Evolutionary conservation across 2,888 invertebrate species (phyloP), one percentile per base, ranked within the genome.

Genomic region (Trachelus iudaicus): DNA sequence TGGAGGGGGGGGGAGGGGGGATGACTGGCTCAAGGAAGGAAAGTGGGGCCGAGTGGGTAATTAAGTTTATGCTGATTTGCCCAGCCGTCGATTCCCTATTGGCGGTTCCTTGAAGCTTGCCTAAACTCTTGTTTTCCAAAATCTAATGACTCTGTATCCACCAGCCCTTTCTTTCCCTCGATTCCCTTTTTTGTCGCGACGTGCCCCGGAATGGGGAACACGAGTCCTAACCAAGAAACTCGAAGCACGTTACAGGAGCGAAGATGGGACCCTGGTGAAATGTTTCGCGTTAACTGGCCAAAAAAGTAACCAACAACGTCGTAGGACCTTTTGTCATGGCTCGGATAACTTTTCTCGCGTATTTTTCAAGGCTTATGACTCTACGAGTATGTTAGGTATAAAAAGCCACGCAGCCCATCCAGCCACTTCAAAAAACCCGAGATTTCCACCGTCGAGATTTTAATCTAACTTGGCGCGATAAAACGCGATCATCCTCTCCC

Each of bases 401-500:
- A 23, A 71, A 12, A 71, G 31, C 31, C 31, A 13, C 71, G 31
- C 33, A 12, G 69, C 12, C 69, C 30, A 15, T 69, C 15, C 30
- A 0, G 6, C 12, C 71, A 4, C 12, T 15, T 23, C 71, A 2
- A 9, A 71, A 23, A 73, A 73, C 15, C 69, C 11, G 33, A 69
- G 68, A 40, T 79, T 77, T 40, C 71, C 13, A 74, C 31, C 30
- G 73, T 73, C 76, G 80, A 83, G 83, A 85, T 85, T 86, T 84
- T 84, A 86, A 88, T 88, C 84, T 83, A 85, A 85, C 85, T 86
- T 86, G 78, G 78, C 77, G 80, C 82, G 82, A 82, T 84, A 85
- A 85, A 85, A 81, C 77, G 78, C 82, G 84, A 85, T 84, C 85
- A 83, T 83, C 80, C 77, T 75, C 78, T 56, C 40, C 15, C 9